phyloP scores from a whole-genome alignment of 1,140 invertebrate species.

The Rhynchophorus ferrugineus region DNA sequence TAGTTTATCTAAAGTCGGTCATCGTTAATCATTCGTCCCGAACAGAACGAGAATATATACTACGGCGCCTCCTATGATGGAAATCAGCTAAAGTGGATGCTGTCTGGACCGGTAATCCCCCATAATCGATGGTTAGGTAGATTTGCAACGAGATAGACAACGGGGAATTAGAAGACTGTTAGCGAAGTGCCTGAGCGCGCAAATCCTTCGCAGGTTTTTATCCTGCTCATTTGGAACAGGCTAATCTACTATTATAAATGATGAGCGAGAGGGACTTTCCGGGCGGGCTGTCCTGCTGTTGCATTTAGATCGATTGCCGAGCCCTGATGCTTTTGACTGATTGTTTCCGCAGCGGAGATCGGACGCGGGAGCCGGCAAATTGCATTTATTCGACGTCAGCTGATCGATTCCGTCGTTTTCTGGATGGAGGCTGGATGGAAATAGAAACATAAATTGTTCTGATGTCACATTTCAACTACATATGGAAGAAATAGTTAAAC shows the following conservation, averaged over 20 bases:
- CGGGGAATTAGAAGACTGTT: slow-evolving; percentile 33
- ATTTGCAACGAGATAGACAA: slow-evolving; percentile 31
- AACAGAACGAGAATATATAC: slow-evolving; percentile 9
- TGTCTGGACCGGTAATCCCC: slow-evolving; percentile 24
- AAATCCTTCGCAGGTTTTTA: slow-evolving; percentile 25
- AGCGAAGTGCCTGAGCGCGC: slow-evolving; percentile 29
- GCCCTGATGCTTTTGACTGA: slow-evolving; percentile 12
- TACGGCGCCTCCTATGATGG: slow-evolving; percentile 9
- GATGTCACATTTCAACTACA: too few relatives aligned
- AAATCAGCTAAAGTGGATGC: slow-evolving; percentile 22
- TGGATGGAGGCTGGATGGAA: too few relatives aligned
- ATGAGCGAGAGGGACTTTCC: slow-evolving; percentile 23
- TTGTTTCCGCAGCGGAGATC: slow-evolving; percentile 6
- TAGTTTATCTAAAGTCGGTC: too few relatives aligned
- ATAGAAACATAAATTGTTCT: too few relatives aligned
- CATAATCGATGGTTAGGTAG: slow-evolving; percentile 34
- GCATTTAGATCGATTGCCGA: slow-evolving; percentile 20
- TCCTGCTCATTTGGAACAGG: slow-evolving; percentile 27
- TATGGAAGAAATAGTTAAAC: too few relatives aligned
- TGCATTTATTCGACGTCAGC: too few relatives aligned
- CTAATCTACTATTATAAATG: slow-evolving; percentile 33
- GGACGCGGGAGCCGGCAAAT: background rate
- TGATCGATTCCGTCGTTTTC: too few relatives aligned
- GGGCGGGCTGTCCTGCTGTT: slow-evolving; percentile 3
- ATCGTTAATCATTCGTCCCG: slow-evolving; percentile 1